These are phyloP conservation scores for Drosophila mercatorum DNA, from an alignment of 2,888 invertebrate genomes.

Conservation along the genomic window DNA sequence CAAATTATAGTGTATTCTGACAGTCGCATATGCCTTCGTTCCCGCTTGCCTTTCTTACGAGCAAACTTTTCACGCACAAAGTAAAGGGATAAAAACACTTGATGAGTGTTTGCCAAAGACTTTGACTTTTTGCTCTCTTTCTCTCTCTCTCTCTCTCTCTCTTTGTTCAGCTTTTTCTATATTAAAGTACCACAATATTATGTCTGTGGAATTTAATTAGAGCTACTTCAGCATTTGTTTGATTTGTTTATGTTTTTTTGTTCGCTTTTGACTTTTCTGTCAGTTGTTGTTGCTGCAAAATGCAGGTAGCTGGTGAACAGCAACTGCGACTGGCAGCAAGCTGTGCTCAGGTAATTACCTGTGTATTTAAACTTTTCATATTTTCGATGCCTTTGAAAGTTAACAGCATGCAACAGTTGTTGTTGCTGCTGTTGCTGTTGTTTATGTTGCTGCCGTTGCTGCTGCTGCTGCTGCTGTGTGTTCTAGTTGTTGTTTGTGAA, in stretches of 20 bases:
- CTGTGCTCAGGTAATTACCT: slow-evolving; percentile 66
- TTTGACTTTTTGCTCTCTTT: slow-evolving; percentile 2
- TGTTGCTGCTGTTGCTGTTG: slow-evolving; percentile 28
- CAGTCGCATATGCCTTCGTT: slow-evolving; percentile 6
- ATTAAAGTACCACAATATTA: slow-evolving; percentile 38
- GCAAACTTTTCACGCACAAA: slow-evolving; percentile 35
- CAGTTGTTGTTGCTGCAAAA: slow-evolving; percentile 17
- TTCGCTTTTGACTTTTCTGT: slow-evolving; percentile 14
- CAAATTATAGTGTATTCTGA: neutral
- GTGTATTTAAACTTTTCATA: slow-evolving; percentile 63
- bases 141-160: neutral
- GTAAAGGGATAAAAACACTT: slow-evolving; percentile 38
- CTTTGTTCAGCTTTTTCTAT: neutral
- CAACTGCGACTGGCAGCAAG: slow-evolving; percentile 39
- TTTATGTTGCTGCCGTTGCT: slow-evolving; percentile 36
- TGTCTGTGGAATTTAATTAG: slow-evolving; percentile 64
- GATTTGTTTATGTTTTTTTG: slow-evolving; percentile 31
- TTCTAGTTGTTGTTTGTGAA: slow-evolving; percentile 66
- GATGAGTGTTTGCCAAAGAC: slow-evolving; percentile 64
- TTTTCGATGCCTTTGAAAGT: slow-evolving; percentile 62
- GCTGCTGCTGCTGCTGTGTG: slow-evolving; percentile 51
- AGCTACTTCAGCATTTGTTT: slow-evolving; percentile 45
- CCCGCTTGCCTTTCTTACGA: slow-evolving; percentile 8
- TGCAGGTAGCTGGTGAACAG: slow-evolving; percentile 23
- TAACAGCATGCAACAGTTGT: slow-evolving; percentile 47